Conservation (phyloP, 2,797 vertebrate genomes). For the Pitangus sulphuratus region DNA sequence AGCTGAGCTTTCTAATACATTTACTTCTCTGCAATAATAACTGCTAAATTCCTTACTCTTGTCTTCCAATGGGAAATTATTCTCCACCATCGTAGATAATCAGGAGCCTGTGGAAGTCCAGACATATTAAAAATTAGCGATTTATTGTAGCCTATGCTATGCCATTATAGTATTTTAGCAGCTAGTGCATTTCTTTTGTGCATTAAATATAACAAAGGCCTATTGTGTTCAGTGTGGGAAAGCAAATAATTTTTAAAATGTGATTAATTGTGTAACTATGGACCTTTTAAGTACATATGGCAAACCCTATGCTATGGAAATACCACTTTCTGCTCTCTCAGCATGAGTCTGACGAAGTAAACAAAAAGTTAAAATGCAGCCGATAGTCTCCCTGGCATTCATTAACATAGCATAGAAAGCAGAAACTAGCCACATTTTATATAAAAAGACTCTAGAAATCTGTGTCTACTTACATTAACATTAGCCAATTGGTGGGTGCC, state of each 20-base stretch:
- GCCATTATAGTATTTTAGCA: conserved; percentile 46
- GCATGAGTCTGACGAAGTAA: conserved; percentile 62
- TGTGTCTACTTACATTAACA: conserved; percentile 71
- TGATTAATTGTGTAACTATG: conserved; percentile 69
- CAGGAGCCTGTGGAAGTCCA: conserved; percentile 27
- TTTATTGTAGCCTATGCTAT: conserved; percentile 43
- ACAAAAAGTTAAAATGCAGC: conserved; percentile 74
- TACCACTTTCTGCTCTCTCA: conserved; percentile 64
- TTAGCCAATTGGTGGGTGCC: conserved; percentile 64
- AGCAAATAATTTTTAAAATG: conserved; percentile 65
- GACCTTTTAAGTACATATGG: conserved; percentile 58
- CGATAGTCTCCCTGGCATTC: conserved; percentile 68
- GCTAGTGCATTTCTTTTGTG: conserved; percentile 50
- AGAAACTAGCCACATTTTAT: conserved; percentile 71
- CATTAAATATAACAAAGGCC: conserved; percentile 72
- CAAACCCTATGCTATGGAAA: conserved; percentile 58
- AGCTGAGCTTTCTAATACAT: neutral
- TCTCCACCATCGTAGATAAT: conserved; percentile 15
- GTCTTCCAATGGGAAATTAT: conserved; percentile 21
- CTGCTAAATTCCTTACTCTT: neutral
- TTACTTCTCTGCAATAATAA: neutral
- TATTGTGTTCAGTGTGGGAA: conserved; percentile 74
- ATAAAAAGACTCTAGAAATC: conserved; percentile 75
- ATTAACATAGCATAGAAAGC: conserved; percentile 73
- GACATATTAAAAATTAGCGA: conserved; percentile 61